Percentiles rank a stretch among this genome's conserved stretches.
These are phyloP conservation scores for Pyralis farinalis DNA, from an alignment of 2,888 invertebrate species.

Conservation along the genomic window DNA sequence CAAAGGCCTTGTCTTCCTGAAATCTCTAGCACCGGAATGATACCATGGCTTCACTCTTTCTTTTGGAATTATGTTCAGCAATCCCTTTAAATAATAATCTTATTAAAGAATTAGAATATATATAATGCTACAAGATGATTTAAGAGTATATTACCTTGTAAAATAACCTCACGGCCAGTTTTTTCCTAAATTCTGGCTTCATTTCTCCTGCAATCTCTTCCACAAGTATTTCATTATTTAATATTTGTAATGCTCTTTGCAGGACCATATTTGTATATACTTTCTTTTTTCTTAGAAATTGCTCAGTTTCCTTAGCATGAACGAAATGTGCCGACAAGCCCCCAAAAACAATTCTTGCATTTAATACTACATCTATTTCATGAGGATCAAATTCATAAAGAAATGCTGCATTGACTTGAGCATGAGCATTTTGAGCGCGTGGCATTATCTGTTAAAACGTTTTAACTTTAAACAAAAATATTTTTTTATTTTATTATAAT, in stretches of 20 bases:
- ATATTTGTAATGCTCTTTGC: slow-evolving; percentile 70
- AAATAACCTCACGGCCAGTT: slow-evolving; percentile 82
- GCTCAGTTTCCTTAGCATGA: slow-evolving; percentile 83
- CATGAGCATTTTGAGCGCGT: slow-evolving; percentile 87
- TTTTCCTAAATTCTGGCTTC: slow-evolving; percentile 80
- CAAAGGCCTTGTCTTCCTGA: slow-evolving; percentile 75
- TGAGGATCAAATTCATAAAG: slow-evolving; percentile 75
- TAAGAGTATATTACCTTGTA: slow-evolving; percentile 79
- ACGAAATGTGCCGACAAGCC: slow-evolving; percentile 74
- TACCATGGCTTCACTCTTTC: slow-evolving; percentile 60
- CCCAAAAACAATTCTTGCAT: slow-evolving; percentile 83
- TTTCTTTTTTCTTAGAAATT: slow-evolving; percentile 46
- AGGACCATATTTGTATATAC: slow-evolving; percentile 69
- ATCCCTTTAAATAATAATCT: slow-evolving; percentile 49
- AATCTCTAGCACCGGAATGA: slow-evolving; percentile 69
- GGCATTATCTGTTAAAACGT: slow-evolving; percentile 83
- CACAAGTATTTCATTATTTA: slow-evolving; percentile 81
- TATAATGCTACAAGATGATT: no score
- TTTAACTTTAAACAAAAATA: not conserved
- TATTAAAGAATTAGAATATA: not conserved
- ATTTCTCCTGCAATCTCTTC: slow-evolving; percentile 80
- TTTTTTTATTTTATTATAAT: no score
- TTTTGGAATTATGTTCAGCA: slow-evolving; percentile 72
- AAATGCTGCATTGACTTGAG: slow-evolving; percentile 88
- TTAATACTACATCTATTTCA: slow-evolving; percentile 37